phyloP scores from a whole-genome alignment of 2,888 invertebrate species.

The Carabus problematicus region DNA sequence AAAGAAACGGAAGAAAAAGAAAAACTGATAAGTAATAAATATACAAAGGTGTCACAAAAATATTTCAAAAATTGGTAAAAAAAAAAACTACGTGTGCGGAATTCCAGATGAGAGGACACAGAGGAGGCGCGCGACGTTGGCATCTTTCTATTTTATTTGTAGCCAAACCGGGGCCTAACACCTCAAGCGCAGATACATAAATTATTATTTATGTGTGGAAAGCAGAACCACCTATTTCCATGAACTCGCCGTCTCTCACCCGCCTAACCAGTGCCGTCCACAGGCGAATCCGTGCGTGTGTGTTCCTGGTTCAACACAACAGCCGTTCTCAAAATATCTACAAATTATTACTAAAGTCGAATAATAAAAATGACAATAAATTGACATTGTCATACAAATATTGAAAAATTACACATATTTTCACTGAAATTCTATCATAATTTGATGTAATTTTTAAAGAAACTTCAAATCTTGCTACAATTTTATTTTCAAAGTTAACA shows the following conservation, averaged over 20 bases:
- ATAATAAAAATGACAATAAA: too few relatives aligned
- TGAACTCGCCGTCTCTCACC: background rate
- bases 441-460: too few relatives aligned
- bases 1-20: too few relatives aligned
- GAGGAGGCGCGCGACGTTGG: slow-evolving; percentile 15
- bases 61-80: background rate
- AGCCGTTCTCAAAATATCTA: too few relatives aligned
- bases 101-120: slow-evolving; percentile 10
- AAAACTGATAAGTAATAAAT: too few relatives aligned
- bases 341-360: too few relatives aligned
- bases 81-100: background rate
- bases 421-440: too few relatives aligned
- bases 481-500: too few relatives aligned
- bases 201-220: slow-evolving; percentile 22
- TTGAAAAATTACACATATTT: background rate
- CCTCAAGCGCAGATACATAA: slow-evolving; percentile 22
- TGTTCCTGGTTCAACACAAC: background rate
- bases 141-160: slow-evolving; percentile 16
- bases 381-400: background rate
- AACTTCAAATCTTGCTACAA: too few relatives aligned
- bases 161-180: background rate
- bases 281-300: background rate
- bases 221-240: slow-evolving; percentile 9
- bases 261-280: slow-evolving; percentile 4
- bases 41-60: too few relatives aligned